Evolutionary conservation across 2,888 invertebrate genomes (phyloP), one percentile per base, ranked within the genome.

Genomic region (Aspidapion aeneum): DNA sequence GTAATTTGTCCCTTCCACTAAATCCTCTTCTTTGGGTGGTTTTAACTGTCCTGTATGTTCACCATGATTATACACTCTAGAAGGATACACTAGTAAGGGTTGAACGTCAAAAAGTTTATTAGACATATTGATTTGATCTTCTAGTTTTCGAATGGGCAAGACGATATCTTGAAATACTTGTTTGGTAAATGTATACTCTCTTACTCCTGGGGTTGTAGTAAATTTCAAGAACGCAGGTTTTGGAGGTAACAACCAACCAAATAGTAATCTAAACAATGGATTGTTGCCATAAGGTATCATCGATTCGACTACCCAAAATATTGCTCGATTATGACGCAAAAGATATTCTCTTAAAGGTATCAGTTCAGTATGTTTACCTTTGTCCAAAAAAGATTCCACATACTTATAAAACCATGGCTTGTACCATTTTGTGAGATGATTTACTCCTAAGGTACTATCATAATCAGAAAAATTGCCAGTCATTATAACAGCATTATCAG

Each of bases 341-440:
- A 89, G 76, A 72, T 89, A 89, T 66, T 88, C 86, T 64, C 84
- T 77, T 18, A 89, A 69, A 0, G 89, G 89, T 60, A 89, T 86
- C 63, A 87, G 79, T 71, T 86, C 86, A 16, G 84, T 85, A 7
- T 81, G 78, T 70, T 83, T 82, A 1, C 84, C 85, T 63, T 81
- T 83, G 21, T 70, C 73, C 2, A 88, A 74, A 70, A 87, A 86
- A 0, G 78, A 77, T 71, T 88, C 86, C 0, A 85, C 85, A 68
- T 89, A 86, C 69, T 87, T 88, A 70, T 88, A 89, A 74, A 88
- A 89, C 89, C 89, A 89, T 0, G 88, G 88, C 70, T 89, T 89
- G 75, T 87, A 87, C 88, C 88, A 89, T 20, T 77, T 80, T 0
- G 86, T 83, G 58, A 87, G 82, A 63, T 82, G 75, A 67, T 89